Base-by-base conservation (phyloP, 2,113 vertebrate species). In the Psophia crepitans region DNA sequence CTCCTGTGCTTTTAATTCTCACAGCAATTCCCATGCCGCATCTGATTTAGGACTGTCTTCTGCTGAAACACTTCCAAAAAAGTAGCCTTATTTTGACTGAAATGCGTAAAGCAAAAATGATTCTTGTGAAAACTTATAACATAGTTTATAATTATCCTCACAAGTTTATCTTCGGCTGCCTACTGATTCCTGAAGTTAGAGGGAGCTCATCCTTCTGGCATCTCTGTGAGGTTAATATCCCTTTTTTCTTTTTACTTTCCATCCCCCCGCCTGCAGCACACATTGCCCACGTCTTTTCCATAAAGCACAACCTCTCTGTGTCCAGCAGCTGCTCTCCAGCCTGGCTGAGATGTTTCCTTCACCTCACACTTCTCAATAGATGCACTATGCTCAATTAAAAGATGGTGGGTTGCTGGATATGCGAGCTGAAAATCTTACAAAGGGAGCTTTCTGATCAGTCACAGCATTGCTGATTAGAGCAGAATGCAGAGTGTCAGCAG, bases 21-120 rank as follows among this genome's bases (percentile, higher is more conserved):
- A 11, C 3, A 3, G 61, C 6, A n/a, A 11, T 80, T 69, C 41
- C 9, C 3, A 2, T 77, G 53, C 2, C 3, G 0, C 43, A 28
- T 39, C 22, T 44, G 17, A 82, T 76, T 65, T 76, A 48, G 8
- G 53, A 23, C 8, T 57, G n/a, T 35, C 5, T 87, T 80, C n/a
- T 58, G 14, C 7, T 58, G 46, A 74, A 70, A 64, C 30, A 4
- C 9, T 54, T 58, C 2, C 1, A 15, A 27, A 76, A 80, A 53
- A 8, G 6, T 22, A 63, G 1, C 24, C 32, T 64, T 71, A n/a
- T 39, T 63, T 83, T 46, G 23, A 73, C 14, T 33, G 12, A 46
- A 81, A 43, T 24, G 5, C 4, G 18, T n/a, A 18, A 61, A 78
- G 15, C 0, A 5, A 73, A 90, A 78, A 39, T 43, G 32, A 41